A percentile compares a stretch with the other conserved stretches of the same genome.
These are phyloP conservation scores for Melanogrammus aeglefinus DNA, from an alignment of 2,797 vertebrate species.

Conservation along the genomic window DNA sequence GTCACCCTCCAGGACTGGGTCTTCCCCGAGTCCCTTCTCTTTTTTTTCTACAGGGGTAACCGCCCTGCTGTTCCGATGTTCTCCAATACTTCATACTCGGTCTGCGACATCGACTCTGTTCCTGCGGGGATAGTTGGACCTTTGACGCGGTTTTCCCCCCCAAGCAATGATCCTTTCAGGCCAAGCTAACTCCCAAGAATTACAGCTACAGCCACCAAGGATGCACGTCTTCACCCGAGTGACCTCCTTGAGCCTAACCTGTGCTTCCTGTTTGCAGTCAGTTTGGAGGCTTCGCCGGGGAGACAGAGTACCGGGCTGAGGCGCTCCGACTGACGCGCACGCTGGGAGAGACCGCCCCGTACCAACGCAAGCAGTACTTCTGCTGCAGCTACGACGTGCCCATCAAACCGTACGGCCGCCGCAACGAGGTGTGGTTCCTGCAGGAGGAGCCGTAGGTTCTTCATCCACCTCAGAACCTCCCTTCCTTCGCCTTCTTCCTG, in stretches of 20 bases:
- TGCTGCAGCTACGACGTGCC: conserved; percentile 88
- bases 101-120: not conserved
- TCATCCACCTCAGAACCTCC: not conserved
- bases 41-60: not conserved
- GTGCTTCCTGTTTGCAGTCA: conserved; percentile 70
- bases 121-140: not conserved
- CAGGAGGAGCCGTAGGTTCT: conserved; percentile 73
- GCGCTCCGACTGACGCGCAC: conserved; percentile 79
- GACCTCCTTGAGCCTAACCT: not conserved
- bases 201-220: not conserved
- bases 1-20: conserved; percentile 27
- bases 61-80: not conserved
- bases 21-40: not conserved
- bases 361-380: conserved; percentile 80
- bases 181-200: not conserved
- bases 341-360: conserved; percentile 79
- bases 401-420: conserved; percentile 85
- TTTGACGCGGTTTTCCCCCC: not conserved
- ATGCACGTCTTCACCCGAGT: not conserved
- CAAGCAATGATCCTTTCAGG: not conserved
- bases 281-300: conserved; percentile 88
- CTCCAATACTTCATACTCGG: not conserved
- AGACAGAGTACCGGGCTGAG: conserved; percentile 77
- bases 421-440: conserved; percentile 91
- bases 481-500: conserved; percentile 17